phyloP scores from a whole-genome alignment of 1,140 invertebrate genomes.

The Cyrtorhinus lividipennis region DNA sequence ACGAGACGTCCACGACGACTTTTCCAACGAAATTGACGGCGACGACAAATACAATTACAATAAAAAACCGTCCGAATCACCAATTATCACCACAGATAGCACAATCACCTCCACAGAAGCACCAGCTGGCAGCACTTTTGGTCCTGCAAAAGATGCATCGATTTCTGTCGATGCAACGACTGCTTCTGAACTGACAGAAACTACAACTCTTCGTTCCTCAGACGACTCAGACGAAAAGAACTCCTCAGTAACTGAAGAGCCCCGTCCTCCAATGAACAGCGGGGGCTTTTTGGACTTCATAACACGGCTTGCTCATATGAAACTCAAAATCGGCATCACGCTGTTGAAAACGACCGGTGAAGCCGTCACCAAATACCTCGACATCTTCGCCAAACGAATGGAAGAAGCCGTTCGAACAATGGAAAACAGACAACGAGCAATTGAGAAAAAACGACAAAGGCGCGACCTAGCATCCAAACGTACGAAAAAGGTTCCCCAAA shows the following conservation, averaged over 20 bases:
- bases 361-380: conserved; percentile 35
- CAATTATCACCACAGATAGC: not conserved
- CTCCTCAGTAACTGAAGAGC: not conserved
- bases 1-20: conserved; percentile 17
- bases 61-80: conserved; percentile 5
- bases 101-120: conserved; percentile 12
- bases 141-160: conserved; percentile 23
- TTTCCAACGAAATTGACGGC: conserved; percentile 20
- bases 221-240: not conserved
- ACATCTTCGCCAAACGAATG: conserved; percentile 35
- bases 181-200: not conserved
- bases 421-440: conserved; percentile 18
- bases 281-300: conserved; percentile 32
- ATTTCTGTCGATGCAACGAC: conserved; percentile 1
- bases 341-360: conserved; percentile 36
- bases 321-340: conserved; percentile 35
- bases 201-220: not conserved
- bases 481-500: not conserved
- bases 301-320: conserved; percentile 35
- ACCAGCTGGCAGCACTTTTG: conserved; percentile 17
- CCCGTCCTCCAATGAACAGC: conserved; percentile 10
- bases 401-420: conserved; percentile 27
- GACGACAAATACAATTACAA: conserved; percentile 13
- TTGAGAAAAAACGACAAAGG: not conserved
- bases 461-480: not conserved